These are phyloP conservation scores for Hyles lineata DNA, from an alignment of 2,888 invertebrate genomes.

Conservation along the genomic window DNA sequence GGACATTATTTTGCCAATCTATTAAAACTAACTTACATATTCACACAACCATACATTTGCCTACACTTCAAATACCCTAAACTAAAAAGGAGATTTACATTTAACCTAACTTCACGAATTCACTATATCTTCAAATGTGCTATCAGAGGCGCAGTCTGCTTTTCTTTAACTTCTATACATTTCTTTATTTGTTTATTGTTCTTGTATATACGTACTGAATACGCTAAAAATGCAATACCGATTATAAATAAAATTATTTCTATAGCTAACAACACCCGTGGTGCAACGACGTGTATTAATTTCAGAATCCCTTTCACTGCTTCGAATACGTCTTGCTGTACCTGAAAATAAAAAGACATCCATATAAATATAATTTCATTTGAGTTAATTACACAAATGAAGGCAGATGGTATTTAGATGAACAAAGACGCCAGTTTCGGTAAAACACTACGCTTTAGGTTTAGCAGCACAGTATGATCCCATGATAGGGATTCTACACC, in stretches of 20 bases:
- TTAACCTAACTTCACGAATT: neutral
- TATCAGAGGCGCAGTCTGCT: constrained; percentile 40
- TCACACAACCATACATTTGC: too few relatives aligned
- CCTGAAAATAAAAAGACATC: constrained; percentile 50
- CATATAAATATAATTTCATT: neutral
- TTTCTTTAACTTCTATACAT: constrained; percentile 33
- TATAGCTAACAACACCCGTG: constrained; percentile 46
- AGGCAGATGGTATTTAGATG: too few relatives aligned
- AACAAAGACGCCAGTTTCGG: too few relatives aligned
- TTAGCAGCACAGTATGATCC: too few relatives aligned
- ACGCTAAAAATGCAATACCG: constrained; percentile 47
- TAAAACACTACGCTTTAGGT: too few relatives aligned
- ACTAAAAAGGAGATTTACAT: too few relatives aligned
- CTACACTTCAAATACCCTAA: too few relatives aligned
- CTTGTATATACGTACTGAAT: constrained; percentile 39
- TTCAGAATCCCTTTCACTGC: constrained; percentile 48
- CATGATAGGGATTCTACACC: too few relatives aligned
- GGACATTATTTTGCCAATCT: too few relatives aligned
- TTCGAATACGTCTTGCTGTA: constrained; percentile 58
- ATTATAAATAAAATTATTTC: constrained; percentile 45
- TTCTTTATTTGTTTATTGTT: constrained; percentile 32
- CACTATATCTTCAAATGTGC: constrained; percentile 10
- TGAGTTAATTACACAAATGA: too few relatives aligned
- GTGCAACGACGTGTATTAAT: constrained; percentile 54
- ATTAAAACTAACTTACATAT: too few relatives aligned